A percentile compares a stretch with the other conserved stretches of the same genome.
These are phyloP conservation scores for Andrena bucephala DNA, from an alignment of 2,888 invertebrate genomes.

Conservation along the genomic window DNA sequence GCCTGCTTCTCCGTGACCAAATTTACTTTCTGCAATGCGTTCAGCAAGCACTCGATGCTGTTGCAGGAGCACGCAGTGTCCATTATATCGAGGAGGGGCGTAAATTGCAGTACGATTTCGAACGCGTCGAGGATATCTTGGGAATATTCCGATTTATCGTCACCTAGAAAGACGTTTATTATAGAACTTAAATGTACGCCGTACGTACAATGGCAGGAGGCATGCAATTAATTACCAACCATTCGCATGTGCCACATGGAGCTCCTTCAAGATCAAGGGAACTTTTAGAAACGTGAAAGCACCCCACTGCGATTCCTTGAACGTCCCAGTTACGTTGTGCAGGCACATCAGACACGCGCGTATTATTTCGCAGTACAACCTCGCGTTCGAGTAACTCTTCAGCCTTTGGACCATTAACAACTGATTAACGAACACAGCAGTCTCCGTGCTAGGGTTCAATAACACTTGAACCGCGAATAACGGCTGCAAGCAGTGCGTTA, in stretches of 20 bases:
- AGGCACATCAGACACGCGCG: constrained; percentile 96
- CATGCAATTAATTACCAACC: constrained; percentile 66
- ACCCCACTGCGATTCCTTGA: constrained; percentile 96
- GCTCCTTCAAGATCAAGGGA: constrained; percentile 91
- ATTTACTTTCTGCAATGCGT: constrained; percentile 92
- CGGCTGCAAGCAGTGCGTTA: constrained; percentile 92
- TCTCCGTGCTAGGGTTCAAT: constrained; percentile 93
- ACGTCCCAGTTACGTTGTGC: constrained; percentile 93
- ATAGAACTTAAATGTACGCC: not conserved
- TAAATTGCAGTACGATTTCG: constrained; percentile 93
- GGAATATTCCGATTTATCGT: constrained; percentile 89
- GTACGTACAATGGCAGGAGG: not conserved
- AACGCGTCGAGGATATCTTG: constrained; percentile 93
- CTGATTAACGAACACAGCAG: constrained; percentile 92
- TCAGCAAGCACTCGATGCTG: constrained; percentile 93
- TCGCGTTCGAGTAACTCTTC: constrained; percentile 92
- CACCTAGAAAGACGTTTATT: constrained; percentile 67
- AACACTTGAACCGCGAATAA: constrained; percentile 94
- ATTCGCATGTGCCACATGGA: constrained; percentile 88
- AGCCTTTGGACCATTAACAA: constrained; percentile 93
- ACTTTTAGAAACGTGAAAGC: constrained; percentile 97
- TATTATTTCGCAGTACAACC: constrained; percentile 95
- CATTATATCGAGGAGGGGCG: constrained; percentile 94
- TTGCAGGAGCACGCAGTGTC: constrained; percentile 96
- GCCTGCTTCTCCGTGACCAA: constrained; percentile 92